phyloP scores from a whole-genome alignment of 2,113 vertebrate genomes.

The Sphyrna mokarran region DNA sequence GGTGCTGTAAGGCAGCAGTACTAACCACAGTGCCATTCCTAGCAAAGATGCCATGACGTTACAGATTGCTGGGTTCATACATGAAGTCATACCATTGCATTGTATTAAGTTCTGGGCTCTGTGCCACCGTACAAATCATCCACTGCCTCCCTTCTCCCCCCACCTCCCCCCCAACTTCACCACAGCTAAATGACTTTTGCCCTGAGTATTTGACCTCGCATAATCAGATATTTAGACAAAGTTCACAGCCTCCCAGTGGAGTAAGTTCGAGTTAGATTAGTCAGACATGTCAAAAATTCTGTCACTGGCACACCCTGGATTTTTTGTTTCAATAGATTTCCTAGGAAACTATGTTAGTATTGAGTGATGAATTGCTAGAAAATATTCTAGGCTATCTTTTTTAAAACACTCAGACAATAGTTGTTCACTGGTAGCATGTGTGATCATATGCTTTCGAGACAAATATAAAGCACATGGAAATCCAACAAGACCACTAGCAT shows the following conservation, averaged over 20 bases:
- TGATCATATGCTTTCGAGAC: not conserved
- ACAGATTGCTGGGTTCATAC: not conserved
- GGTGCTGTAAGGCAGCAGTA: too few species aligned
- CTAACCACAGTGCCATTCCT: too few species aligned
- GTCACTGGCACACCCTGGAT: not conserved
- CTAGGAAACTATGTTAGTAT: not conserved
- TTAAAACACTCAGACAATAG: not conserved
- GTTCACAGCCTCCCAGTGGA: not conserved
- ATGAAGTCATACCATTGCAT: not conserved
- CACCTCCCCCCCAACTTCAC: too few species aligned
- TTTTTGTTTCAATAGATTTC: not conserved
- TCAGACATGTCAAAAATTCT: not conserved
- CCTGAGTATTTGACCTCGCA: not conserved
- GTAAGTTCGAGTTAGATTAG: not conserved
- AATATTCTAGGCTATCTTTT: not conserved
- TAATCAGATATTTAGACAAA: not conserved
- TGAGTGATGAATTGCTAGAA: not conserved
- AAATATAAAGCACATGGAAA: not conserved
- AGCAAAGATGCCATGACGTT: not conserved
- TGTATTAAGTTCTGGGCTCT: not conserved
- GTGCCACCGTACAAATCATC: not conserved
- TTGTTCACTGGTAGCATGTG: not conserved
- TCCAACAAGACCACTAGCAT: not conserved
- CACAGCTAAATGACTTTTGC: not conserved
- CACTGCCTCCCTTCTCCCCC: too few species aligned